A percentile compares a stretch with the other conserved stretches of the same genome.
Conservation (phyloP, 1,140 invertebrate genomes). For the Sesamia nonagrioides region DNA sequence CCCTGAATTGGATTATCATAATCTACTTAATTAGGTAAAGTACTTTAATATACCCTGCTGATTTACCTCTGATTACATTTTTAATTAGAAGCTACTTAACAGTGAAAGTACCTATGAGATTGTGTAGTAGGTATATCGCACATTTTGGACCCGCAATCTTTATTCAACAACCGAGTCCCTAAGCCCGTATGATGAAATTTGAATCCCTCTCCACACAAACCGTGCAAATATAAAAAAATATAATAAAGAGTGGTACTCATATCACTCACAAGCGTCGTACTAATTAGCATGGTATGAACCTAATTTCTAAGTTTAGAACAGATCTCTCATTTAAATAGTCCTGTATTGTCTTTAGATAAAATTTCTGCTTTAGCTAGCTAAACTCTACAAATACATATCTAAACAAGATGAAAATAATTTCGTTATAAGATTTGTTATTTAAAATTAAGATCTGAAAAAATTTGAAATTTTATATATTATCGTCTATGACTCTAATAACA, state of each 20-base stretch:
- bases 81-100: background rate
- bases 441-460: too few relatives aligned
- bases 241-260: conserved; percentile 2
- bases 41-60: too few relatives aligned
- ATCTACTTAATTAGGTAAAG: too few relatives aligned
- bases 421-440: too few relatives aligned
- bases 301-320: background rate
- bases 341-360: background rate
- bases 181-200: background rate
- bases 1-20: too few relatives aligned
- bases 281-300: conserved; percentile 6
- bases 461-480: too few relatives aligned
- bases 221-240: conserved; percentile 19
- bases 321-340: conserved; percentile 6
- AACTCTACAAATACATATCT: too few relatives aligned
- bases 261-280: background rate
- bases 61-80: too few relatives aligned
- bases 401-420: too few relatives aligned
- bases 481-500: too few relatives aligned
- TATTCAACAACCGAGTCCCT: background rate
- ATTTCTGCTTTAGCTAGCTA: too few relatives aligned
- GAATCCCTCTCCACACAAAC: background rate
- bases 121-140: too few relatives aligned
- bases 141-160: background rate
- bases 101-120: background rate